These are phyloP conservation scores for Drosophila peninsularis DNA, from an alignment of 2,888 invertebrate genomes.

Conservation along the genomic window DNA sequence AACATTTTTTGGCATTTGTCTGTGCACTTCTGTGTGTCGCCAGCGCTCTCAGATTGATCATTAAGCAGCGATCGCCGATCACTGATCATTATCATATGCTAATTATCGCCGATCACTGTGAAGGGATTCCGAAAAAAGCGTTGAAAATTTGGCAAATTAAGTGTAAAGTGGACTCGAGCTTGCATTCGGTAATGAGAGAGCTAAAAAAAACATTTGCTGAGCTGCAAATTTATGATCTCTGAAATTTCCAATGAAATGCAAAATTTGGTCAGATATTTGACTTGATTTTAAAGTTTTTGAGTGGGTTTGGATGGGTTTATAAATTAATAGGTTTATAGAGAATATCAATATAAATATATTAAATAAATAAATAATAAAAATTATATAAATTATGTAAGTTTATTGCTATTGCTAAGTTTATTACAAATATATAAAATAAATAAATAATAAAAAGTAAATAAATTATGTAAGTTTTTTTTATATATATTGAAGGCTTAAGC, in stretches of 20 bases:
- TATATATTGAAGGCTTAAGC: not conserved
- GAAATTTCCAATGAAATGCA: slow-evolving; percentile 10
- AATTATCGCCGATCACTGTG: slow-evolving; percentile 43
- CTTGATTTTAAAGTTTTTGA: too few relatives aligned
- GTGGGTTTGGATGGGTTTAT: too few relatives aligned
- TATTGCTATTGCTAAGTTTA: too few relatives aligned
- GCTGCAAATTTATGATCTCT: slow-evolving; percentile 20
- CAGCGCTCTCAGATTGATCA: slow-evolving; percentile 27
- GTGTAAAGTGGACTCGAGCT: slow-evolving; percentile 36
- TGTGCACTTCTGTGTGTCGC: slow-evolving; percentile 63
- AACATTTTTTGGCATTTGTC: slow-evolving; percentile 66
- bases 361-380: too few relatives aligned
- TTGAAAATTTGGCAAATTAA: slow-evolving; percentile 49
- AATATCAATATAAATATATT: too few relatives aligned
- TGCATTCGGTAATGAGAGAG: slow-evolving; percentile 26
- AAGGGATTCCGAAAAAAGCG: slow-evolving; percentile 25
- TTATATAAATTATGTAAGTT: too few relatives aligned
- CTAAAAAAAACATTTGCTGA: slow-evolving; percentile 6
- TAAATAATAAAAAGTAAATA: too few relatives aligned
- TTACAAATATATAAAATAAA: too few relatives aligned
- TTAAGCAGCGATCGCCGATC: slow-evolving; percentile 1
- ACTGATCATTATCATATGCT: slow-evolving; percentile 50
- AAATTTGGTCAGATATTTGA: not conserved
- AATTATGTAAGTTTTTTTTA: too few relatives aligned
- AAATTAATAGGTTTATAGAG: too few relatives aligned